Conservation (phyloP, 2,113 vertebrate genomes). For the Atractosteus spatula region DNA sequence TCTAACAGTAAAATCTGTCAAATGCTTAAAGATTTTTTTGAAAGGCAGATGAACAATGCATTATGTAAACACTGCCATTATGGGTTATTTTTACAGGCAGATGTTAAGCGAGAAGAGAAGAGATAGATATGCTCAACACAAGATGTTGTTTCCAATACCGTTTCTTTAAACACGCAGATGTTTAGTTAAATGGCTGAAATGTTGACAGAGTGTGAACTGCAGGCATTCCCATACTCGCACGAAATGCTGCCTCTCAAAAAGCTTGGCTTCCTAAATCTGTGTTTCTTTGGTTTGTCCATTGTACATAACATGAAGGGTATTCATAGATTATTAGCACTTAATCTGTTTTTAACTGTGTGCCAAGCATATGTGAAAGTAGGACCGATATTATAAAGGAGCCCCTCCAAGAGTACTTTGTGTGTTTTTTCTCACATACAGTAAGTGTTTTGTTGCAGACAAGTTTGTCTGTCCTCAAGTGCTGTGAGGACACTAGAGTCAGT, state of each 20-base stretch:
- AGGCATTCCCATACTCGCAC: neutral
- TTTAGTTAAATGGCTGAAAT: slow-evolving; percentile 2
- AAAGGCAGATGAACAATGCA: slow-evolving; percentile 6
- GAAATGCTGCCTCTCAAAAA: neutral
- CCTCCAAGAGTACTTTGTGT: neutral
- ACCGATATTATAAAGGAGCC: neutral
- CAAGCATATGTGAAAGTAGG: slow-evolving; percentile 2
- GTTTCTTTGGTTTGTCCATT: slow-evolving; percentile 4
- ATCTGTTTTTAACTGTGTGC: neutral
- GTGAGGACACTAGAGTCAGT: neutral
- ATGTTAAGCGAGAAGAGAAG: neutral
- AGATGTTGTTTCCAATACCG: slow-evolving; percentile 4
- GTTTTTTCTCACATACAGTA: neutral
- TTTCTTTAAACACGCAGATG: neutral
- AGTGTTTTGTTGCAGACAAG: neutral
- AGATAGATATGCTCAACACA: neutral
- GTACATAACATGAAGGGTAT: neutral
- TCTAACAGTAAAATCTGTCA: neutral
- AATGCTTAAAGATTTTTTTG: neutral
- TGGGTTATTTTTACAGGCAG: neutral
- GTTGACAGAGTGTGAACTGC: neutral
- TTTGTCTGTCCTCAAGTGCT: neutral
- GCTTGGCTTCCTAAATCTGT: slow-evolving; percentile 1
- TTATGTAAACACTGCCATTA: slow-evolving; percentile 4
- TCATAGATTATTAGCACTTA: slow-evolving; percentile 2